Evolutionary conservation across 1,140 invertebrate species (phyloP), one percentile per base, ranked within the genome.

Genomic region (Drosophila auraria): DNA sequence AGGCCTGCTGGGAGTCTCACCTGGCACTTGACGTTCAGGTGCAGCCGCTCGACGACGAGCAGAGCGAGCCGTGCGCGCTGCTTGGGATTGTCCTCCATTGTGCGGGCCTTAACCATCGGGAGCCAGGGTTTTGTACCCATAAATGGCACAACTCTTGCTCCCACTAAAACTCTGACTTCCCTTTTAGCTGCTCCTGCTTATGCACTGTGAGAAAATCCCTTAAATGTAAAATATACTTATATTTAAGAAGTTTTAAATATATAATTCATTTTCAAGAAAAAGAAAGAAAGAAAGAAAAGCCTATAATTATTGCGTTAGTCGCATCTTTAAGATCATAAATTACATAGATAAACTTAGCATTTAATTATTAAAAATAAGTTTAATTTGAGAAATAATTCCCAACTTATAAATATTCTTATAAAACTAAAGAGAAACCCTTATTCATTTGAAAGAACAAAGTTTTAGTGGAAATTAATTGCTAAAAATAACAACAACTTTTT

Each of bases 51-150:
- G 38, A 90, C 86, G 36, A 89, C 71, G 53, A 76, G 69, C 45
- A 80, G 47, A 65, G 77, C 62, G 42, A 90, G 63, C 57, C 86
- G 81, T 89, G 86, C 60, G 78, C 80, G 51, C 61, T 70, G 74
- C 57, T 77, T 90, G 82, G 78, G 75, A 62, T 68, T 82, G 78
- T 53, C 71, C 71, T 73, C 82, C 86, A 89, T 89, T 86, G 78
- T 89, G 86, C 79, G 78, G 68, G 62, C 70, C 49, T 54, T 66
- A 62, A 73, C 40, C 82, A 63, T 36, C 25, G 53, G 59, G 54
- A 54, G 53, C 44, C 57, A 33, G 65, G 81, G 69, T 91, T 86
- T 86, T 90, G 78, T 80, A 60, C 50, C 56, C 49, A 53, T 57
- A 54, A 74, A 49, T 72, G 66, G 42, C 77, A 45, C 36, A 61